A percentile compares a stretch with the other conserved stretches of the same genome.
Evolutionary conservation across 2,888 invertebrate species (phyloP).

Genomic region (Eilema sororculum): DNA sequence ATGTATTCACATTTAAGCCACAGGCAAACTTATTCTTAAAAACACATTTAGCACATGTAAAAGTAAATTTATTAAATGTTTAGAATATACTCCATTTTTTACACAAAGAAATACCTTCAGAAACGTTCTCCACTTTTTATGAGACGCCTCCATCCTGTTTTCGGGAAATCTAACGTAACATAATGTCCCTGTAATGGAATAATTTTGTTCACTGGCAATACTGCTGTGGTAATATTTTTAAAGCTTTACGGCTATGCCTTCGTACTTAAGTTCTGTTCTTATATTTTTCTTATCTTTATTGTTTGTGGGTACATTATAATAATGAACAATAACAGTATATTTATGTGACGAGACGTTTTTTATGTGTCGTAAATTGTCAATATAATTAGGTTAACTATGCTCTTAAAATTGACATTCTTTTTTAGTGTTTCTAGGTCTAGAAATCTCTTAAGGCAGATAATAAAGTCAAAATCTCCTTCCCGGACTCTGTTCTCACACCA

Average conservation of each 20-base stretch:
- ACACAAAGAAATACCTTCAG: conserved; percentile 32
- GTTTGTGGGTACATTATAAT: conserved; percentile 10
- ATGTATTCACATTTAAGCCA: neutral
- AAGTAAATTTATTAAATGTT: neutral
- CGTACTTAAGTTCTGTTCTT: conserved; percentile 4
- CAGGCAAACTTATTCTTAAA: neutral
- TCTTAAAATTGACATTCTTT: neutral
- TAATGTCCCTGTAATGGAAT: conserved; percentile 37
- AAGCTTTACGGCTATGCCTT: conserved; percentile 4
- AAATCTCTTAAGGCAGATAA: neutral
- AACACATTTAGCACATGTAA: neutral
- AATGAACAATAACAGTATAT: conserved; percentile 6
- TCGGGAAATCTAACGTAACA: conserved; percentile 34
- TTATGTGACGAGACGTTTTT: conserved; percentile 6
- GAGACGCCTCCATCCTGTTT: conserved; percentile 48
- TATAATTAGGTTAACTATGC: neutral
- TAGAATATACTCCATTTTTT: neutral
- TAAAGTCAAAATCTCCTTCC: no score
- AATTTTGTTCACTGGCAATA: conserved; percentile 24
- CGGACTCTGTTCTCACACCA: no score
- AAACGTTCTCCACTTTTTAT: conserved; percentile 33
- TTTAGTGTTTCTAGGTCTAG: neutral
- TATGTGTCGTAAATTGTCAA: neutral
- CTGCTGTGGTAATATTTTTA: conserved; percentile 12
- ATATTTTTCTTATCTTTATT: conserved; percentile 16